These are phyloP conservation scores for Gobio gobio DNA, from an alignment of 2,113 vertebrate species.

Conservation along the genomic window DNA sequence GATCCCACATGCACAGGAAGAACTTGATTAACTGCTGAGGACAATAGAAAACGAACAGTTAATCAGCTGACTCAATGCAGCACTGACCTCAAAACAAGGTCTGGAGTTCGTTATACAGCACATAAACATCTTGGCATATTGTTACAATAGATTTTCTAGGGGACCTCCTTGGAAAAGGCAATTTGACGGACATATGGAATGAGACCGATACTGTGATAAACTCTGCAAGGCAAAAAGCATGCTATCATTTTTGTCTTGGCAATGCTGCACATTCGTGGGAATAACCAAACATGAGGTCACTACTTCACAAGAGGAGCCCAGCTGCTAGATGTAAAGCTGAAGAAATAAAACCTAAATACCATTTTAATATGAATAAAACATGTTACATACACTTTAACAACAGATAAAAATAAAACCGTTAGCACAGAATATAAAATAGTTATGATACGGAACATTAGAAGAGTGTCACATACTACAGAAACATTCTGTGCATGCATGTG, in stretches of 20 bases:
- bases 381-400: not conserved
- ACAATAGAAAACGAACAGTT: not conserved
- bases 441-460: not conserved
- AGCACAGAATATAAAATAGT: not conserved
- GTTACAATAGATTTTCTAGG: not conserved
- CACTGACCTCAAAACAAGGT: constrained; percentile 15
- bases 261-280: constrained; percentile 49
- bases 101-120: constrained; percentile 9
- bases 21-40: not conserved
- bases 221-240: constrained; percentile 39
- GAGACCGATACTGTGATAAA: constrained; percentile 34
- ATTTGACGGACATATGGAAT: constrained; percentile 31
- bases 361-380: not conserved
- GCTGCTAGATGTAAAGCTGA: constrained; percentile 3
- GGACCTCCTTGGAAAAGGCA: not conserved
- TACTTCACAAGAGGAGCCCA: constrained; percentile 46
- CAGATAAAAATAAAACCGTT: not conserved
- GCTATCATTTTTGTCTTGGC: constrained; percentile 59
- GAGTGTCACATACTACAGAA: not conserved
- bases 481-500: not conserved
- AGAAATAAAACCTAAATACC: constrained; percentile 9
- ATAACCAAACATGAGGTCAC: constrained; percentile 65
- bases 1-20: not conserved
- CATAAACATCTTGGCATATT: constrained; percentile 20
- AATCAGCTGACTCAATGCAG: not conserved